Percentiles rank a stretch among this genome's conserved stretches.
phyloP scores from a whole-genome alignment of 2,113 vertebrate species.

The Tyrannus savana region DNA sequence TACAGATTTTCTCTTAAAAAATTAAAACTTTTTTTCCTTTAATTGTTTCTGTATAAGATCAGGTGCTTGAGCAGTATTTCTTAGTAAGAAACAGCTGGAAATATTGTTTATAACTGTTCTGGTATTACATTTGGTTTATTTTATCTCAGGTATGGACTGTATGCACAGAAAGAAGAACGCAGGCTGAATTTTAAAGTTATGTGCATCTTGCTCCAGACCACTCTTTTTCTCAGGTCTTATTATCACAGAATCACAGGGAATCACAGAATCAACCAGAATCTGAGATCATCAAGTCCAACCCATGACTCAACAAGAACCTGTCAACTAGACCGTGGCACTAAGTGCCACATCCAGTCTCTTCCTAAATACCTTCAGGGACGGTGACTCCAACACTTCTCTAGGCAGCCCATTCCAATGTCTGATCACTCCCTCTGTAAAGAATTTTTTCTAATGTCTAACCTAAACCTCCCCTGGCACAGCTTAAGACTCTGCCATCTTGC shows the following conservation, averaged over 20 bases:
- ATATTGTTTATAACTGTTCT: neutral
- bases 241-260: neutral
- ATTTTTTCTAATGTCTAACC: too few species aligned
- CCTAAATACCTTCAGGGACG: too few species aligned
- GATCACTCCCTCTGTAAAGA: too few species aligned
- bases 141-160: neutral
- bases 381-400: too few species aligned
- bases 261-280: too few species aligned
- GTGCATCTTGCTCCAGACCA: neutral
- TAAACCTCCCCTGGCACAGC: too few species aligned
- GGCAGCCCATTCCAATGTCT: too few species aligned
- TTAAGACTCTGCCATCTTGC: too few species aligned
- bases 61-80: neutral
- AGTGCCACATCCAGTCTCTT: too few species aligned
- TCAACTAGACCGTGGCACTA: too few species aligned
- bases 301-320: too few species aligned
- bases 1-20: neutral
- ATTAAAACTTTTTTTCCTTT: neutral
- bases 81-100: neutral
- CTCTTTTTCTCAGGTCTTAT: neutral
- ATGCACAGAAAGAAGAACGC: neutral
- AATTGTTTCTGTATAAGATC: neutral
- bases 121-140: neutral
- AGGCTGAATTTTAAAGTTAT: neutral
- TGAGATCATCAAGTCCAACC: too few species aligned